Conservation (phyloP, 2,797 vertebrate species). For the Aldrovandia affinis region DNA sequence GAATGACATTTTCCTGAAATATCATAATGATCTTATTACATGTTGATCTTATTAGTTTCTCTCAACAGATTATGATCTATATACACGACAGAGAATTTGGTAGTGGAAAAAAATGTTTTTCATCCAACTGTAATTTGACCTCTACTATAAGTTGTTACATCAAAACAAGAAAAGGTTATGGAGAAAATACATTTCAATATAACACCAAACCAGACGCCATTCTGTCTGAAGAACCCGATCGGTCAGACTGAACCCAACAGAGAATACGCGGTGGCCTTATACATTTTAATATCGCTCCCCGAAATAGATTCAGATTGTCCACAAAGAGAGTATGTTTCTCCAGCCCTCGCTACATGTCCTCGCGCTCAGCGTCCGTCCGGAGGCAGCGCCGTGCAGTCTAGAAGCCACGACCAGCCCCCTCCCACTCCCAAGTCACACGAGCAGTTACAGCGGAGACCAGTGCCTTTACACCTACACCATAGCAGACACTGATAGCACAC, state of each 20-base stretch:
- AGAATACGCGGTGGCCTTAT: conserved; percentile 21
- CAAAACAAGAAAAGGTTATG: neutral
- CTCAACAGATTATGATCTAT: neutral
- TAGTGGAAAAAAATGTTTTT: conserved; percentile 21
- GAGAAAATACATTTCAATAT: conserved; percentile 14
- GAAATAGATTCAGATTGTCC: conserved; percentile 22
- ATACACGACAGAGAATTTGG: neutral
- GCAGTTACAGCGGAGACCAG: conserved; percentile 21
- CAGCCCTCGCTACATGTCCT: neutral
- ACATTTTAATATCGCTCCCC: conserved; percentile 11
- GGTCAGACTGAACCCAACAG: conserved; percentile 17
- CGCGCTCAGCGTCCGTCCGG: neutral
- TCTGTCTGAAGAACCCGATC: conserved; percentile 17
- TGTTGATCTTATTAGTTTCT: conserved; percentile 10
- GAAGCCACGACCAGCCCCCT: conserved; percentile 8
- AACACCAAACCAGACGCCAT: conserved; percentile 24
- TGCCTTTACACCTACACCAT: conserved; percentile 26
- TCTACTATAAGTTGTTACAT: neutral
- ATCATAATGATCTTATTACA: too few relatives aligned
- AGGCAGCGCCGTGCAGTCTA: neutral
- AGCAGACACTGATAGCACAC: conserved; percentile 21
- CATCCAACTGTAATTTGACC: conserved; percentile 1
- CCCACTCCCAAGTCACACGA: neutral
- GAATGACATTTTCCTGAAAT: neutral
- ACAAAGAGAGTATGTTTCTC: conserved; percentile 9